Conservation (phyloP, 2,888 invertebrate species). For the Glaucopsyche alexis region DNA sequence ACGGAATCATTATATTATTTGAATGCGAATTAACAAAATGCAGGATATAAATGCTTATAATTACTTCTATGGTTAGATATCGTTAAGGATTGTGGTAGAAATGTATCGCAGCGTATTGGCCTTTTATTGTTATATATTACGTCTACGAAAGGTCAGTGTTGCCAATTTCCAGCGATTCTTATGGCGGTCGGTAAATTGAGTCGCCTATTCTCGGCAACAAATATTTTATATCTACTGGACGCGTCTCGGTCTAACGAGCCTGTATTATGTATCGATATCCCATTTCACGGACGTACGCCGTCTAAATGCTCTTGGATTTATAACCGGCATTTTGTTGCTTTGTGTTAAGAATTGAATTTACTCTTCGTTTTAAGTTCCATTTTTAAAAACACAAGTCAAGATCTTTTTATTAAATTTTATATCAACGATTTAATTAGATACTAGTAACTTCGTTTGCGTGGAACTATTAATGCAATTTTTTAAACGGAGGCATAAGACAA, state of each 20-base stretch:
- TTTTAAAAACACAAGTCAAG: not conserved
- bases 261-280: conserved; percentile 31
- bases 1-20: not conserved
- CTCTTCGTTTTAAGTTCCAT: not conserved
- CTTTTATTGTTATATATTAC: not conserved
- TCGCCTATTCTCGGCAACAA: conserved; percentile 40
- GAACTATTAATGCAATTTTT: too few relatives aligned
- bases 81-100: not conserved
- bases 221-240: conserved; percentile 51
- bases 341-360: conserved; percentile 26
- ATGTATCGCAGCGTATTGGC: not conserved
- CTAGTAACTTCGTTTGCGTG: too few relatives aligned
- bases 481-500: too few relatives aligned
- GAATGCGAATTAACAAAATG: not conserved
- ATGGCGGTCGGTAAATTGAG: conserved; percentile 25
- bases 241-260: conserved; percentile 31
- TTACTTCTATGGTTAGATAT: not conserved
- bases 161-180: conserved; percentile 25
- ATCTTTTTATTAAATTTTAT: not conserved
- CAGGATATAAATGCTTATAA: not conserved
- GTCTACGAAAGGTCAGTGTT: not conserved
- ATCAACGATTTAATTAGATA: too few relatives aligned
- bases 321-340: conserved; percentile 19
- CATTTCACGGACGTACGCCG: conserved; percentile 24
- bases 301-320: conserved; percentile 20